These are phyloP conservation scores for Lagocephalus sceleratus DNA, from an alignment of 2,797 vertebrate species.

Conservation along the genomic window DNA sequence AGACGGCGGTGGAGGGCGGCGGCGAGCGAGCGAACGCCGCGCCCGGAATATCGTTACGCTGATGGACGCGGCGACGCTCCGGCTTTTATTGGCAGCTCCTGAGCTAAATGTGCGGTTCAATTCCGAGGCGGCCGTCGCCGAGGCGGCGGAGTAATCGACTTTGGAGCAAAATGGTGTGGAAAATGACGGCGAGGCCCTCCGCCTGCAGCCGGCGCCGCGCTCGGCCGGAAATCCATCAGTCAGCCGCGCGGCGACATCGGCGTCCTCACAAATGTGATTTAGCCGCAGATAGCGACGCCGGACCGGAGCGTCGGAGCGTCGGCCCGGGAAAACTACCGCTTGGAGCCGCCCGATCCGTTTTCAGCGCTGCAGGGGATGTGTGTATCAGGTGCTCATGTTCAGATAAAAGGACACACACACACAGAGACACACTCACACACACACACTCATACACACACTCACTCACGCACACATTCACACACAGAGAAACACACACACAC, in stretches of 20 bases:
- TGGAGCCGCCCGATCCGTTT: slow-evolving; percentile 39
- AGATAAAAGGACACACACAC: slow-evolving; percentile 30
- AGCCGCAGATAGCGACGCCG: slow-evolving; percentile 50
- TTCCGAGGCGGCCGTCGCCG: slow-evolving; percentile 60
- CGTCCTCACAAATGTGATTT: slow-evolving; percentile 69
- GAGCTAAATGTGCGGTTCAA: slow-evolving; percentile 62
- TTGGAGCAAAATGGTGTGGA: slow-evolving; percentile 71
- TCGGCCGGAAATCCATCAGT: slow-evolving; percentile 58
- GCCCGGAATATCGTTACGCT: slow-evolving; percentile 65
- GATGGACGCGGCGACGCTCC: slow-evolving; percentile 58
- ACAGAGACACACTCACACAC: too few relatives aligned
- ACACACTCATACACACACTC: too few relatives aligned
- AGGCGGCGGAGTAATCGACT: slow-evolving; percentile 64
- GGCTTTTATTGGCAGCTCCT: slow-evolving; percentile 64
- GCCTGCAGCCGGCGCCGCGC: slow-evolving; percentile 49
- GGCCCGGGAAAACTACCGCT: slow-evolving; percentile 40
- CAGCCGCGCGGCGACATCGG: slow-evolving; percentile 62
- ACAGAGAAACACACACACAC: too few relatives aligned
- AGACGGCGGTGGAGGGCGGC: slow-evolving; percentile 62
- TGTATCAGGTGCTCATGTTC: slow-evolving; percentile 23
- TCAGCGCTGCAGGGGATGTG: slow-evolving; percentile 46
- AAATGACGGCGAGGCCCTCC: slow-evolving; percentile 55
- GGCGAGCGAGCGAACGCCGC: slow-evolving; percentile 68
- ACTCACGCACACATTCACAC: too few relatives aligned
- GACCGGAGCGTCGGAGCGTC: slow-evolving; percentile 53